Evolutionary conservation across 2,113 vertebrate species (phyloP), one percentile per base, ranked within the genome.

Genomic region (Zosterops borbonicus): DNA sequence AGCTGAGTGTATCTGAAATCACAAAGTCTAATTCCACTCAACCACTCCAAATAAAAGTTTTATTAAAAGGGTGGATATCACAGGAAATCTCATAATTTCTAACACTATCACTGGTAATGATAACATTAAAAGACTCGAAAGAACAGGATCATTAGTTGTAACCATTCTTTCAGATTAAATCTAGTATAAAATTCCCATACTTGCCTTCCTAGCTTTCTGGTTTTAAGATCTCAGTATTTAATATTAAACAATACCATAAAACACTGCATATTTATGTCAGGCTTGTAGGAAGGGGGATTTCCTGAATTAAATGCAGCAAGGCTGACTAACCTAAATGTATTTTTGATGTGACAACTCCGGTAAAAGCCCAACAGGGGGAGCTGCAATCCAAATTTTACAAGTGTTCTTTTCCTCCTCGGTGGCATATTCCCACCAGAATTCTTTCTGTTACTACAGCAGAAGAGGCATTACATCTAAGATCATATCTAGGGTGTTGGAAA

Each of bases 321-420:
- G n/a, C 29, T 33, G 37, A 74, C 74, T 52, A 71, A 44, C 11
- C 21, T 9, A 6, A 74, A 71, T 0, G 10, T 4, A 76, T 39
- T 39, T 58, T 76, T 44, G 12, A 60, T 21, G 25, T 23, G 49
- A 49, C 9, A 5, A 53, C 31, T 64, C 37, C 9, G 28, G 23
- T 22, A 35, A 44, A 92, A 67, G 22, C 27, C 82, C 96, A 92
- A 91, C 31, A 96, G 96, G 33, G 96, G 93, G 96, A 94, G 90
- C 92, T 85, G 65, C 59, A 82, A 92, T 70, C 50, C 75, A 90
- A 87, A 83, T 68, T 94, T 93, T 91, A 52, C 33, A 87, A 90
- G 70, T 4, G 5, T 9, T 53, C 39, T 23, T 33, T 29, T 13
- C 15, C 44, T 18, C 11, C 28, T 28, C 24, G 9, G 15, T 14